Conservation (phyloP, 2,113 vertebrate genomes). For the Helogale parvula region DNA sequence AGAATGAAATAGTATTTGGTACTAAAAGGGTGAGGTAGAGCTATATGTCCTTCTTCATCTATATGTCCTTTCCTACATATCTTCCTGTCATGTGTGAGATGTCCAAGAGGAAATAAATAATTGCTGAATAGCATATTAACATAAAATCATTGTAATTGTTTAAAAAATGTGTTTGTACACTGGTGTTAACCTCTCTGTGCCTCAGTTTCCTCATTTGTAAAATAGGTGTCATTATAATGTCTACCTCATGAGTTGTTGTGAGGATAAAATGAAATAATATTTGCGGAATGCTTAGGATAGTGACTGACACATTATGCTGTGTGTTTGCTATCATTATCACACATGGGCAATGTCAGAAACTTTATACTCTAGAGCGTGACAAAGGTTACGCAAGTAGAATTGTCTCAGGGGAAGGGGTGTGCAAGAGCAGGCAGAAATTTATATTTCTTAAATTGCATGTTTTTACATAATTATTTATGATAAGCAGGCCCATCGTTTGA, state of each 20-base stretch:
- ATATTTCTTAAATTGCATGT: neutral
- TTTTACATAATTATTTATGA: neutral
- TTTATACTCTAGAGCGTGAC: neutral
- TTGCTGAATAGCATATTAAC: conserved; percentile 12
- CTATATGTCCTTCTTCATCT: neutral
- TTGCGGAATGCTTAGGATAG: neutral
- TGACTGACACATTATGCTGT: neutral
- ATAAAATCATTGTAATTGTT: conserved; percentile 9
- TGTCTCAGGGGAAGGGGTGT: neutral
- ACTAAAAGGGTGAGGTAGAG: neutral
- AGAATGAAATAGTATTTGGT: neutral
- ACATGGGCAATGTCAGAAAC: neutral
- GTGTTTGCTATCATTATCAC: neutral
- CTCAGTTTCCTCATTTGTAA: conserved; percentile 31
- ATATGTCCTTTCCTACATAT: neutral
- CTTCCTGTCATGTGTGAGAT: neutral
- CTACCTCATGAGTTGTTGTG: neutral
- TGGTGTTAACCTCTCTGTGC: neutral
- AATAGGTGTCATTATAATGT: neutral
- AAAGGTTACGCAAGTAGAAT: conserved; percentile 22
- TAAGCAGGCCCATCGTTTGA: neutral
- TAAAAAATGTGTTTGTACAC: neutral
- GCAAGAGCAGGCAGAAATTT: neutral
- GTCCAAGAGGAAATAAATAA: neutral
- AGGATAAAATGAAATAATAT: conserved; percentile 7